These are phyloP conservation scores for Nycticebus coucang DNA, from an alignment of 2,113 vertebrate species.

Conservation along the genomic window DNA sequence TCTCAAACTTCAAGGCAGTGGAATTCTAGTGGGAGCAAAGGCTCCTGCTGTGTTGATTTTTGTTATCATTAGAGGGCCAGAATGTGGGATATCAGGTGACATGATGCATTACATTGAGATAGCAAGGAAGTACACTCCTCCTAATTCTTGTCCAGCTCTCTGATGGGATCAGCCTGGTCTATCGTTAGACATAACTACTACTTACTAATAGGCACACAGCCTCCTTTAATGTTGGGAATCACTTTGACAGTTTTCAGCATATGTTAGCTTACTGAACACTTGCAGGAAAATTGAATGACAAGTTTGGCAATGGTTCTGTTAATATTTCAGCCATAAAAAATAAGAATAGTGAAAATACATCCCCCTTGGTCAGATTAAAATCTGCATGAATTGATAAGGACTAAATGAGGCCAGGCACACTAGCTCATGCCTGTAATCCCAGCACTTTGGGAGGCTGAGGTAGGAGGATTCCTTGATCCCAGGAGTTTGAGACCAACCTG, in stretches of 20 bases:
- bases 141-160: background rate
- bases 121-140: background rate
- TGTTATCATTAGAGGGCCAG: background rate
- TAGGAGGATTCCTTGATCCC: too few species aligned
- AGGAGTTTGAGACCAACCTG: too few species aligned
- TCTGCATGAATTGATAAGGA: background rate
- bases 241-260: constrained; percentile 60
- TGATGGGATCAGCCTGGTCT: background rate
- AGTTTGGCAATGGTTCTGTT: constrained; percentile 54
- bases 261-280: constrained; percentile 62
- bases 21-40: background rate
- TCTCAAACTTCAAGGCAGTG: background rate
- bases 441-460: too few species aligned
- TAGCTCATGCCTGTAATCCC: too few species aligned
- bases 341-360: background rate
- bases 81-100: background rate
- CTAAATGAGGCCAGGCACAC: background rate
- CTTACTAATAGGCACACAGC: constrained; percentile 36
- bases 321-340: constrained; percentile 54
- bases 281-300: constrained; percentile 66
- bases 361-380: constrained; percentile 27
- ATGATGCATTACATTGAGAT: background rate
- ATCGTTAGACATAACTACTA: background rate
- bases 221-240: constrained; percentile 26
- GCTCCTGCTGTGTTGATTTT: background rate